phyloP scores from a whole-genome alignment of 2,113 vertebrate genomes.

The Odontesthes bonariensis region DNA sequence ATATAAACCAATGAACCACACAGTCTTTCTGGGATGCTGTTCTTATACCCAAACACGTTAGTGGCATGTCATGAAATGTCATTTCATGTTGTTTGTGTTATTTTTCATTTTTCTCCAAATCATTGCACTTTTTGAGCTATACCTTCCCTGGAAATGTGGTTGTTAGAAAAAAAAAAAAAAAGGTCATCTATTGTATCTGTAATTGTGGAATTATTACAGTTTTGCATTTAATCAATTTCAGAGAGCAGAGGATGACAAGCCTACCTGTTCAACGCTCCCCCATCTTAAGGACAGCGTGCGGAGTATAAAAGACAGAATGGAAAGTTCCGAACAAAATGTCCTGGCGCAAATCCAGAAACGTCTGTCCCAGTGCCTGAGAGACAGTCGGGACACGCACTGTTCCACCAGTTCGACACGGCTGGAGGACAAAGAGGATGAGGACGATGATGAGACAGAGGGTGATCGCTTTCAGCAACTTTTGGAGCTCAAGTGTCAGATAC shows the following conservation, averaged over 20 bases:
- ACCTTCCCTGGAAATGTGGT: too few species aligned
- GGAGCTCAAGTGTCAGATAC: slow-evolving; percentile 96
- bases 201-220: neutral
- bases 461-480: slow-evolving; percentile 93
- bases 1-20: too few species aligned
- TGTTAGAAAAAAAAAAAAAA: too few species aligned
- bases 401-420: slow-evolving; percentile 69
- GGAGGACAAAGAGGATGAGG: slow-evolving; percentile 78
- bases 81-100: too few species aligned
- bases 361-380: slow-evolving; percentile 82
- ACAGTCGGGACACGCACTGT: slow-evolving; percentile 75
- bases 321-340: slow-evolving; percentile 90
- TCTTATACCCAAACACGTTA: too few species aligned
- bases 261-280: slow-evolving; percentile 91
- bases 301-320: slow-evolving; percentile 85
- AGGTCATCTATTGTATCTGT: too few species aligned
- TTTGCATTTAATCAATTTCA: slow-evolving; percentile 75
- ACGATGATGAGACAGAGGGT: slow-evolving; percentile 86
- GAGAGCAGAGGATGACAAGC: slow-evolving; percentile 90
- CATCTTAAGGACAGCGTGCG: slow-evolving; percentile 88
- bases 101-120: too few species aligned
- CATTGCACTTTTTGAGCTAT: too few species aligned
- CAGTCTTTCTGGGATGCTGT: too few species aligned
- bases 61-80: too few species aligned
- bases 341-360: slow-evolving; percentile 83